Percentiles rank a stretch among this genome's conserved stretches.
These are phyloP conservation scores for Temnopleurus reevesii DNA, from an alignment of 53 echinoderm and acorn worm species.

Conservation along the genomic window DNA sequence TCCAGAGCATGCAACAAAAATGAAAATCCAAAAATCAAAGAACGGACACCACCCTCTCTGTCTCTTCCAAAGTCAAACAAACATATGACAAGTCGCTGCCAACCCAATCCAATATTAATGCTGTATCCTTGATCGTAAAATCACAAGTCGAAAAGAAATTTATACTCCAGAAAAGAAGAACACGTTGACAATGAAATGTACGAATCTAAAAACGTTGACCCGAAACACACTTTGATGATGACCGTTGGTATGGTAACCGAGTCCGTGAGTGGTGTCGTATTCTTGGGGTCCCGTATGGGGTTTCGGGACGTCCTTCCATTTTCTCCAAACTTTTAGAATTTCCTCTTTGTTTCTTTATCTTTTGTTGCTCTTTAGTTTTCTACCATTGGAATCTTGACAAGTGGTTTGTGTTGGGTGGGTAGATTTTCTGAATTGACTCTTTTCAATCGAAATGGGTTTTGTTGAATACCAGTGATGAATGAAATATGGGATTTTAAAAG, in stretches of 20 bases:
- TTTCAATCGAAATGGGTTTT: too few species aligned
- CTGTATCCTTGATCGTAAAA: background rate
- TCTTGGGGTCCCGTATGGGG: conserved; percentile 2
- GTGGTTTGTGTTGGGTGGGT: too few species aligned
- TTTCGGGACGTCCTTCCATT: background rate
- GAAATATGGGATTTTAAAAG: too few species aligned
- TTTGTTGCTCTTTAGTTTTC: too few species aligned
- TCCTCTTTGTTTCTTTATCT: too few species aligned
- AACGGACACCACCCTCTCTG: background rate
- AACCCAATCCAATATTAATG: background rate
- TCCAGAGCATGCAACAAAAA: background rate
- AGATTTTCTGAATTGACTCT: too few species aligned
- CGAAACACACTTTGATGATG: conserved; percentile 11
- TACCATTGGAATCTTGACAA: too few species aligned
- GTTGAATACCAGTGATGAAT: too few species aligned
- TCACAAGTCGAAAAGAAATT: background rate
- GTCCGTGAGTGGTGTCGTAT: conserved; percentile 29
- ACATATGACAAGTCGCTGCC: background rate
- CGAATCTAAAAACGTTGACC: conserved; percentile 6
- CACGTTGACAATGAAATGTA: background rate
- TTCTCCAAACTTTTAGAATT: too few species aligned
- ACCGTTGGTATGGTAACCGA: conserved; percentile 1
- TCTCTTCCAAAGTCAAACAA: background rate
- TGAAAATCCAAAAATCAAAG: background rate
- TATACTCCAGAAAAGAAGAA: background rate